Evolutionary conservation across 2,113 vertebrate genomes (phyloP), one percentile per base, ranked within the genome.

Genomic region (Solea solea): DNA sequence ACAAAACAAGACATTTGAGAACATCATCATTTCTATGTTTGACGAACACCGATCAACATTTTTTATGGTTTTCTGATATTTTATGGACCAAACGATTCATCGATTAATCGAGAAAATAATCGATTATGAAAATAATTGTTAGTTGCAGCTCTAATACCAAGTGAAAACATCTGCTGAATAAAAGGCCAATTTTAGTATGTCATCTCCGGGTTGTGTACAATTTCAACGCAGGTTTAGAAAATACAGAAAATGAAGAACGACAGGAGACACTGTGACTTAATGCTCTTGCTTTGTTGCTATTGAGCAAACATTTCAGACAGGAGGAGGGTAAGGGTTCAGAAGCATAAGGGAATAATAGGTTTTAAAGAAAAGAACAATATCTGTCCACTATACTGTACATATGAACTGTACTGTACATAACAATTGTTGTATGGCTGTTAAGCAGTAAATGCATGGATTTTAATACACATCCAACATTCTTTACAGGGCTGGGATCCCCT

Each of bases 261-360:
- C 89, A 92, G 82, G 84, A 94, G 89, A 86, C 94, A 88, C 80
- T 86, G 78, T 58, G 39, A 49, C 53, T 84, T 87, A 67, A 95
- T 94, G 92, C 93, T 89, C 83, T 95, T 74, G 69, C 76, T 90
- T 88, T 72, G 87, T 90, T 90, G 93, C 92, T 92, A 92, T 89
- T 90, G 76, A 84, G 91, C 93, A 95, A 96, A 96, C 94, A 96
- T 91, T 95, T 94, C 14, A 81, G 72, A 84, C 81, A 78, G 85
- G 75, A 74, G 78, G 40, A 78, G 78, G 82, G 78, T 80, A 78
- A 48, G 72, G 68, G 53, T 67, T 64, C 55, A 55, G 81, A 88
- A 55, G 25, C 49, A 21, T 52, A 52, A 74, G 83, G 75, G 79
- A 88, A 88, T 70, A 85, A 81, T 12, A 63, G 72, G 2, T 81